Evolutionary conservation across 2,888 invertebrate genomes (phyloP).

Genomic region (Masnerella sp.): DNA sequence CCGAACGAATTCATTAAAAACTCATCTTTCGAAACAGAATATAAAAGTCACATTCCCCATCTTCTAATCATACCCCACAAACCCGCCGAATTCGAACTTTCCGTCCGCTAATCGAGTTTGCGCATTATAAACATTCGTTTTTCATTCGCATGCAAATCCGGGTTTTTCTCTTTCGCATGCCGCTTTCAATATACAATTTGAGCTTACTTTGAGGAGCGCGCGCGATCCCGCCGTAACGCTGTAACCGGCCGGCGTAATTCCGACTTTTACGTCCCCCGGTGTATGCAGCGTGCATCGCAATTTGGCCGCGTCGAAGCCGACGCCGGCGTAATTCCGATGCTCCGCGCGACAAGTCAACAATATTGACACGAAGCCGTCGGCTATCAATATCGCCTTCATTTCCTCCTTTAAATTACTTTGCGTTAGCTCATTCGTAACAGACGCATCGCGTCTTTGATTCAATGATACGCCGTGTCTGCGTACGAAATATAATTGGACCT

Average conservation of each 20-base stretch:
- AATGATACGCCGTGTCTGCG: conserved; percentile 25
- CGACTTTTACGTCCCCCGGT: conserved; percentile 67
- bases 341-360: conserved; percentile 75
- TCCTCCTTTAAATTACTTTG: conserved; percentile 54
- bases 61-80: no score
- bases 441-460: conserved; percentile 21
- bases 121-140: not conserved
- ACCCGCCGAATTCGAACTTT: no score
- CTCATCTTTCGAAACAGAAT: no score
- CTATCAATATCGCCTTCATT: conserved; percentile 62
- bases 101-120: conserved; percentile 2
- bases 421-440: conserved; percentile 37
- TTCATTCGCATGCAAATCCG: conserved; percentile 5
- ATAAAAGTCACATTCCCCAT: no score
- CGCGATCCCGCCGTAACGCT: conserved; percentile 33
- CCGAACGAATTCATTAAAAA: no score
- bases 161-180: not conserved
- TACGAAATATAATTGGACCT: conserved; percentile 64
- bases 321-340: conserved; percentile 80
- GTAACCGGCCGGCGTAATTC: conserved; percentile 63
- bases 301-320: conserved; percentile 77
- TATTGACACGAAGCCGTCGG: conserved; percentile 71
- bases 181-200: conserved; percentile 11
- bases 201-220: conserved; percentile 40
- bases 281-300: conserved; percentile 68